Percentiles rank a stretch among this genome's conserved stretches.
phyloP scores from a whole-genome alignment of 2,797 vertebrate species.

The Neomorphus geoffroyi region DNA sequence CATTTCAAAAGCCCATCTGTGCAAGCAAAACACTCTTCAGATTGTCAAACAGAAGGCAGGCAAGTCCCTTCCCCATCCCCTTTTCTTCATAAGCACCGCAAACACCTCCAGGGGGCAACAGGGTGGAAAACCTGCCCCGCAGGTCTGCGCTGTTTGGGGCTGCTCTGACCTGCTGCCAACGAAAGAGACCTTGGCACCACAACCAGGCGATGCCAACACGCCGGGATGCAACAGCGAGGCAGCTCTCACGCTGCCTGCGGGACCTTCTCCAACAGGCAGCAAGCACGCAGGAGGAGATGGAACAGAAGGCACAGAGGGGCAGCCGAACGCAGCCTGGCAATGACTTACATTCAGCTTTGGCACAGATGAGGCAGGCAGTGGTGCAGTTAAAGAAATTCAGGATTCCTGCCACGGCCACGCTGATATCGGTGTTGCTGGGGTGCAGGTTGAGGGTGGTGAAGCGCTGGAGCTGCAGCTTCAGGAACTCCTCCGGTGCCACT shows the following conservation, averaged over 20 bases:
- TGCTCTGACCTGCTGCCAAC: not conserved
- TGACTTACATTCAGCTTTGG: slow-evolving; percentile 96
- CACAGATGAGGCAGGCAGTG: slow-evolving; percentile 97
- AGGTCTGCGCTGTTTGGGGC: not conserved
- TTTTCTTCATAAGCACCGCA: not conserved
- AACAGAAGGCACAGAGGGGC: not conserved
- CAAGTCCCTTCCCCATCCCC: not conserved
- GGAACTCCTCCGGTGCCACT: slow-evolving; percentile 95
- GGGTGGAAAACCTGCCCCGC: not conserved
- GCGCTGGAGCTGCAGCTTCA: slow-evolving; percentile 95
- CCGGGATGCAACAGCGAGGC: not conserved
- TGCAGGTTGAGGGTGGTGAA: slow-evolving; percentile 97
- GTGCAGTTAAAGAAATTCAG: slow-evolving; percentile 97
- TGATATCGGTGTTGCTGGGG: slow-evolving; percentile 96
- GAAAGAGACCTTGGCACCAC: not conserved
- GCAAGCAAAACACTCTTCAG: slow-evolving; percentile 47
- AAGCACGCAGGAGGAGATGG: not conserved
- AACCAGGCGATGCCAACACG: not conserved
- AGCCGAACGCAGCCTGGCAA: not conserved
- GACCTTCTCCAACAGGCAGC: not conserved
- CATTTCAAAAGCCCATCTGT: slow-evolving; percentile 42
- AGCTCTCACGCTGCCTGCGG: not conserved
- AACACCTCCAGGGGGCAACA: not conserved
- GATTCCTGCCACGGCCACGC: slow-evolving; percentile 92
- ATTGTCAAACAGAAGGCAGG: slow-evolving; percentile 52